Percentiles rank a stretch among this genome's conserved stretches.
Conservation (phyloP, 2,797 vertebrate genomes). For the Cephalopachus bancanus region DNA sequence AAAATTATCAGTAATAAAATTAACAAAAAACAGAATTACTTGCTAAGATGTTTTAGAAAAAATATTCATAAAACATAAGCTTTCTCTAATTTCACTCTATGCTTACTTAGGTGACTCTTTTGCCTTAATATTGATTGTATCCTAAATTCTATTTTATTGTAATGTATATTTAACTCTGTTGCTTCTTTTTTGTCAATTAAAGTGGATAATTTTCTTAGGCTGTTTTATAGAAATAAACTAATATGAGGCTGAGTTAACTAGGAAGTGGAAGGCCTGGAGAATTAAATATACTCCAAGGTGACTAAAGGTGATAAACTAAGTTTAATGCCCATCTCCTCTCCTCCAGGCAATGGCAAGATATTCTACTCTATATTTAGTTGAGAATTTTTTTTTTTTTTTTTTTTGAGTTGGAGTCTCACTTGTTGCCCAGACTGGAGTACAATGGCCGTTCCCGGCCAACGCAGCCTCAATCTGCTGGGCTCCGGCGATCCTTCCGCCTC, state of each 20-base stretch:
- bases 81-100: slow-evolving; percentile 28
- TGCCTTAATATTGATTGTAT: background rate
- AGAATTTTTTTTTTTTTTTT: background rate
- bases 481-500: no score
- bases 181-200: background rate
- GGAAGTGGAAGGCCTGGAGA: background rate
- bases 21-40: background rate
- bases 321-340: background rate
- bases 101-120: background rate
- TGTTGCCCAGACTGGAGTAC: no score
- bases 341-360: background rate
- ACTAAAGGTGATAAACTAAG: background rate
- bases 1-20: slow-evolving; percentile 32
- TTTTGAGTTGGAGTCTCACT: no score
- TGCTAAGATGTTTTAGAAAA: slow-evolving; percentile 13
- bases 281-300: background rate
- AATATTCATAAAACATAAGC: background rate
- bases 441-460: no score
- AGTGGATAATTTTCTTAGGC: background rate
- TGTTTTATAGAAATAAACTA: background rate
- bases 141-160: background rate
- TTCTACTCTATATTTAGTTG: background rate
- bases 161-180: background rate
- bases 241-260: background rate
- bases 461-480: no score